Evolutionary conservation across 1,140 invertebrate species (phyloP).

Genomic region (Lysiphlebus fabarum): DNA sequence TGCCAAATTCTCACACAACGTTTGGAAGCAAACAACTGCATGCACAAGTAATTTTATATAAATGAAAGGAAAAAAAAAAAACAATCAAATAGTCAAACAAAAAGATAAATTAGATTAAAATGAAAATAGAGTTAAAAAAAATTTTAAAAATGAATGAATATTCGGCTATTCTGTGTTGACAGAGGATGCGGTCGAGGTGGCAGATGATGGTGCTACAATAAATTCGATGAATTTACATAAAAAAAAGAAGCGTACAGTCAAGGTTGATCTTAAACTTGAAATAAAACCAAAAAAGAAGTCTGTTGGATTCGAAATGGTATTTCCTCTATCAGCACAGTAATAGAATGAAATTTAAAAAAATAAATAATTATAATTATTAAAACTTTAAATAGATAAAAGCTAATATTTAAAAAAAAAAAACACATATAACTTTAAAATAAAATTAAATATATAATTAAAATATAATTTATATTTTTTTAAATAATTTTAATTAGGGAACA

Average conservation of each 20-base stretch:
- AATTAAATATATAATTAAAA: background rate
- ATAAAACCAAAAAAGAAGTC: constrained; percentile 64
- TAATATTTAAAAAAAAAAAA: too few species aligned
- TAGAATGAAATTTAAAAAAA: constrained; percentile 33
- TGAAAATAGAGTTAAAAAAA: constrained; percentile 40
- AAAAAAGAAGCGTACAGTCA: constrained; percentile 72
- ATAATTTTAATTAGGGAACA: constrained; percentile 51
- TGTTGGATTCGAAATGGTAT: constrained; percentile 38
- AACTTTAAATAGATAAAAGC: too few species aligned
- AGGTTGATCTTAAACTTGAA: constrained; percentile 77
- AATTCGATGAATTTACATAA: constrained; percentile 63
- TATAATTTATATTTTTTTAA: background rate
- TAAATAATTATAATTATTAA: too few species aligned
- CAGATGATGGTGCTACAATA: constrained; percentile 48
- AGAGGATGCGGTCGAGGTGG: constrained; percentile 58
- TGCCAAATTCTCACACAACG: constrained; percentile 80
- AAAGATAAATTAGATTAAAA: constrained; percentile 49
- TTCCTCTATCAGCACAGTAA: constrained; percentile 51
- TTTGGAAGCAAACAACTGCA: constrained; percentile 77
- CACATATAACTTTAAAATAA: background rate
- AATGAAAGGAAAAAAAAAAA: background rate
- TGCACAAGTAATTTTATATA: constrained; percentile 71
- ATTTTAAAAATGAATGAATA: constrained; percentile 47
- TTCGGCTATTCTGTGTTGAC: constrained; percentile 56
- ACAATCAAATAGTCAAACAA: constrained; percentile 3